Conservation (phyloP, 2,888 invertebrate species). For the Nebria brevicollis region DNA sequence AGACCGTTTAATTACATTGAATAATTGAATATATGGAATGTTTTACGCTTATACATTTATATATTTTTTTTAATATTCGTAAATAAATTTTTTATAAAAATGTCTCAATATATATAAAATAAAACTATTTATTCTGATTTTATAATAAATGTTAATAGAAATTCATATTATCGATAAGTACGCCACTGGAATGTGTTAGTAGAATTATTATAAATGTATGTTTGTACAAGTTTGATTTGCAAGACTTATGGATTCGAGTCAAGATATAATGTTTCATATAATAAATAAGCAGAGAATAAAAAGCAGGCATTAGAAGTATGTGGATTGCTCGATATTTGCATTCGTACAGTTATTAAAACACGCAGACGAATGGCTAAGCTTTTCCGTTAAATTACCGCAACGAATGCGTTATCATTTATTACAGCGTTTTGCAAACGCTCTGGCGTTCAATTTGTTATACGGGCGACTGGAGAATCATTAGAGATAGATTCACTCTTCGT, state of each 20-base stretch:
- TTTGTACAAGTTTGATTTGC: neutral
- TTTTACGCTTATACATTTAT: no score
- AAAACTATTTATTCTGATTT: no score
- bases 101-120: no score
- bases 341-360: neutral
- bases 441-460: neutral
- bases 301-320: neutral
- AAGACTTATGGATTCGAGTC: neutral
- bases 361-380: neutral
- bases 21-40: neutral
- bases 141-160: no score
- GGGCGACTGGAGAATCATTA: neutral
- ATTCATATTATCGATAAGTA: neutral
- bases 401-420: constrained; percentile 1
- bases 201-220: neutral
- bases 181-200: neutral
- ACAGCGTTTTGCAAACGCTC: neutral
- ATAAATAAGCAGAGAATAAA: neutral
- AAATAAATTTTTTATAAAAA: no score
- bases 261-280: neutral
- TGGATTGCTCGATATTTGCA: neutral
- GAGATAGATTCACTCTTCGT: neutral
- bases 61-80: no score
- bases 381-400: neutral
- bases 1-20: neutral